Percentiles rank a stretch among this genome's conserved stretches.
Evolutionary conservation across 2,888 invertebrate species (phyloP).

Genomic region (Drosophila mimetica): DNA sequence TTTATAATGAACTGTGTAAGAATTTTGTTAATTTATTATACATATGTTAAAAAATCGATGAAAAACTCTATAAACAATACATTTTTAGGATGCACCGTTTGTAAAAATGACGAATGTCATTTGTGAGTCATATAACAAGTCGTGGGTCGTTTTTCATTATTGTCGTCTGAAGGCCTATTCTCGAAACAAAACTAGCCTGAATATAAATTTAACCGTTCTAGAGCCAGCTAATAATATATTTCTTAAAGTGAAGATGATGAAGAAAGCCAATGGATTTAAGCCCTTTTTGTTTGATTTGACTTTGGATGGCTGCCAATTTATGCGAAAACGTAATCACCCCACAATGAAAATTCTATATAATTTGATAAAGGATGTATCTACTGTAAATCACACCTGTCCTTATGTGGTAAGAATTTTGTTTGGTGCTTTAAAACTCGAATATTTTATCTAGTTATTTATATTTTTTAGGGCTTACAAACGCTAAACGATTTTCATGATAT

Average conservation of each 20-base stretch:
- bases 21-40: too few relatives aligned
- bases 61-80: too few relatives aligned
- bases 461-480: constrained; percentile 16
- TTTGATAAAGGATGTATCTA: constrained; percentile 13
- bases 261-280: constrained; percentile 34
- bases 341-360: constrained; percentile 3
- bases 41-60: too few relatives aligned
- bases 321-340: constrained; percentile 13
- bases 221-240: constrained; percentile 14
- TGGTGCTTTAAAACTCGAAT: too few relatives aligned
- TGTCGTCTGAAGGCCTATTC: constrained; percentile 29
- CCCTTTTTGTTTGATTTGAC: constrained; percentile 18
- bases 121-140: constrained; percentile 29
- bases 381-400: constrained; percentile 31
- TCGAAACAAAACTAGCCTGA: constrained; percentile 15
- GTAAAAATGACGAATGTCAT: constrained; percentile 28
- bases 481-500: constrained; percentile 8
- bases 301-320: constrained; percentile 25
- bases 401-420: constrained; percentile 15
- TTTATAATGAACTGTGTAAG: too few relatives aligned
- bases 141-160: constrained; percentile 19
- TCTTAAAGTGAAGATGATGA: neutral
- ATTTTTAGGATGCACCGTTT: constrained; percentile 1
- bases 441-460: too few relatives aligned
- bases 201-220: constrained; percentile 2